Evolutionary conservation across 2,797 vertebrate species (phyloP), one percentile per base, ranked within the genome.

Genomic region (Gadopsis marmoratus): DNA sequence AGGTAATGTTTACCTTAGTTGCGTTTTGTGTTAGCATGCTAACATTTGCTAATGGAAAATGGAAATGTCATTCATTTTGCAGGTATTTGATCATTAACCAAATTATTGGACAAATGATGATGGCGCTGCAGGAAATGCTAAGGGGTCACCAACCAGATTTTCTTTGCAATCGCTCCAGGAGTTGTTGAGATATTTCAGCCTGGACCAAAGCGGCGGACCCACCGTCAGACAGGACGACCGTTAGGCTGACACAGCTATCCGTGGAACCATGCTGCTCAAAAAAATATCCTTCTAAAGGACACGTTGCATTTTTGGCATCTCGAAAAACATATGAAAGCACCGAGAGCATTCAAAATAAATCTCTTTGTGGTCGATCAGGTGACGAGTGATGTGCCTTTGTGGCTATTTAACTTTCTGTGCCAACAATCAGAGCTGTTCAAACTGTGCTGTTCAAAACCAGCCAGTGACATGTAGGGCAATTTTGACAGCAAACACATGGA

Each of bases 341-440:
- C 23, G 11, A 33, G 17, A 76, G 19, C 11, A 9, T 61, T 75
- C 12, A 53, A 63, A 67, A 60, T 3, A 71, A 47, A 65, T 54
- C 1, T 72, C 58, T 72, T 21, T 65, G 33, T 5, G 35, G 29
- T 54, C 43, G 23, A 74, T 79, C 55, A 63, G 47, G 47, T 54
- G 17, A 72, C 59, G 39, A 68, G 19, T 35, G 41, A 31, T 70
- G 68, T 16, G 35, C 37, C 37, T 71, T 79, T 79, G 61, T 47
- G 14, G 35, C 21, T 48, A 48, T 76, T 61, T 65, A 56, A 54
- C 64, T 61, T 58, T 64, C 74, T 58, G 45, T 59, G 41, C 35
- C 39, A 76, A 71, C 41, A 70, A 56, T 61, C 48, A 35, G 35
- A 58, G 55, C 26, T 45, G 21, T 43, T 67, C 62, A 69, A 54